These are phyloP conservation scores for Oncorhynchus mykiss DNA, from an alignment of 2,113 vertebrate genomes.

Conservation along the genomic window DNA sequence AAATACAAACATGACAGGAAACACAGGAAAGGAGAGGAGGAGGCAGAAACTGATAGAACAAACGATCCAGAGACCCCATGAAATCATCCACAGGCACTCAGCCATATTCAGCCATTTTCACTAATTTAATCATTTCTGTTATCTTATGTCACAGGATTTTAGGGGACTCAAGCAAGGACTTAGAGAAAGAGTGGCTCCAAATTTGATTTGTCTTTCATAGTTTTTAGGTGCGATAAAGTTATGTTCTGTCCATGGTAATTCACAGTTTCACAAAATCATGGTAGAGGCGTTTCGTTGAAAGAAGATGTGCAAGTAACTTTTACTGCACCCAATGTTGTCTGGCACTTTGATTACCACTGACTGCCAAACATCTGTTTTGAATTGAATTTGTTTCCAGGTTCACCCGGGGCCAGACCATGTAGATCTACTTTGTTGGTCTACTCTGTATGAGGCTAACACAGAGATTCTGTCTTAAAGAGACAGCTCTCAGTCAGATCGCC, in stretches of 20 bases:
- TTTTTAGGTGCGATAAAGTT: constrained; percentile 21
- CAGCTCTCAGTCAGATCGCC: constrained; percentile 18
- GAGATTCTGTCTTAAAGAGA: constrained; percentile 54
- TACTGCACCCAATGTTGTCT: constrained; percentile 19
- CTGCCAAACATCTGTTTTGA: constrained; percentile 27
- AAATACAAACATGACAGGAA: constrained; percentile 92
- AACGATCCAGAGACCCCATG: constrained; percentile 40
- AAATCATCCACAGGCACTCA: constrained; percentile 7
- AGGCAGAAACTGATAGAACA: constrained; percentile 31
- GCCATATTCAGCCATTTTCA: background rate
- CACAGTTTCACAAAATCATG: constrained; percentile 6
- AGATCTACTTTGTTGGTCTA: background rate
- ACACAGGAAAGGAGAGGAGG: constrained; percentile 72
- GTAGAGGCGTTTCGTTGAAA: constrained; percentile 15
- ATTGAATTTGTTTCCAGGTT: background rate
- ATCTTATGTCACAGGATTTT: background rate
- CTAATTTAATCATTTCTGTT: background rate
- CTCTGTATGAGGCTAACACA: background rate
- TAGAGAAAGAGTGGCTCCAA: background rate
- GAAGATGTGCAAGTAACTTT: constrained; percentile 12
- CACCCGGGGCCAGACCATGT: background rate
- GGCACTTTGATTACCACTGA: constrained; percentile 32
- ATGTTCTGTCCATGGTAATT: constrained; percentile 9
- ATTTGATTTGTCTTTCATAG: background rate
- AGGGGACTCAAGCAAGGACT: constrained; percentile 19